Percentiles rank a stretch among this genome's conserved stretches.
phyloP scores from a whole-genome alignment of 2,797 vertebrate species.

The Eidolon dupreanum region DNA sequence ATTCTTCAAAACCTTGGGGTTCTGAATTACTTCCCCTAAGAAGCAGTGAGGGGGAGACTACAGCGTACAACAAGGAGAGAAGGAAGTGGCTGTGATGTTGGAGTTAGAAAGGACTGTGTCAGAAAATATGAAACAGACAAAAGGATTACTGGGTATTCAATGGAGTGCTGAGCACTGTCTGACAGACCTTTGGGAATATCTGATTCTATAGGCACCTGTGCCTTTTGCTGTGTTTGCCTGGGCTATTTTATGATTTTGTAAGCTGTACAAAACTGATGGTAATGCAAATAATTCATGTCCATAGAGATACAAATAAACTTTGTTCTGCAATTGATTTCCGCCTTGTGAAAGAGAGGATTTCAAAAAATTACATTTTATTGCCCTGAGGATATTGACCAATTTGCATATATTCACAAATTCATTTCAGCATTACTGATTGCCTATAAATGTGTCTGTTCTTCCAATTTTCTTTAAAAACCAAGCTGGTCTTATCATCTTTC shows the following conservation, averaged over 20 bases:
- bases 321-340: background rate
- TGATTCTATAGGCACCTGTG: background rate
- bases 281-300: slow-evolving; percentile 6
- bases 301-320: background rate
- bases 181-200: background rate
- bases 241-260: background rate
- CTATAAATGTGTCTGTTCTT: slow-evolving; percentile 36
- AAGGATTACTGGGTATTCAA: background rate
- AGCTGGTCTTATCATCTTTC: background rate
- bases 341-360: background rate
- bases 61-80: background rate
- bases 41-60: background rate
- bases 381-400: background rate
- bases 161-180: background rate
- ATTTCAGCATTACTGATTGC: background rate
- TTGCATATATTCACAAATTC: slow-evolving; percentile 38
- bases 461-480: slow-evolving; percentile 28
- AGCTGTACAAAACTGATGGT: background rate
- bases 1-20: background rate
- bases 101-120: background rate
- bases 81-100: background rate
- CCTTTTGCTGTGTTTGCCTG: background rate
- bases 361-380: slow-evolving; percentile 5
- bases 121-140: background rate
- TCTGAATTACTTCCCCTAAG: slow-evolving; percentile 41